phyloP scores from a whole-genome alignment of 2,888 invertebrate genomes.

The Cryptocephalus moraei region DNA sequence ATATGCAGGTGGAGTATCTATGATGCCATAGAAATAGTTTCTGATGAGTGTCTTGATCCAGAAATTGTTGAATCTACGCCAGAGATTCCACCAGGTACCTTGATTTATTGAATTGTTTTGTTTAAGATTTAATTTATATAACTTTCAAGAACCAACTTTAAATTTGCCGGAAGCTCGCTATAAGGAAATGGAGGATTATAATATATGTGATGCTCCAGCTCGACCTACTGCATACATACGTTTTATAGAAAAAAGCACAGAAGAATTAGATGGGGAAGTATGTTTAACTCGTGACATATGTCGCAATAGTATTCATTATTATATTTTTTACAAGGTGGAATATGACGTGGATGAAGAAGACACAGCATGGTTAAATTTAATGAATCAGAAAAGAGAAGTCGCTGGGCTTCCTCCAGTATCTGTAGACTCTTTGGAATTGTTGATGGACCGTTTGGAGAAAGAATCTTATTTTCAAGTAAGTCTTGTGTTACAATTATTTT shows the following conservation, averaged over 20 bases:
- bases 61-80: constrained; percentile 39
- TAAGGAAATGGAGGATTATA: constrained; percentile 64
- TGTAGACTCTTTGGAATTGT: constrained; percentile 82
- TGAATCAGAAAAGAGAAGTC: constrained; percentile 73
- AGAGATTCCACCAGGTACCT: constrained; percentile 30
- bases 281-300: neutral
- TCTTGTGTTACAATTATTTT: too few relatives aligned
- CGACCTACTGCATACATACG: constrained; percentile 84
- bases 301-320: neutral
- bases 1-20: constrained; percentile 41
- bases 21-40: constrained; percentile 58
- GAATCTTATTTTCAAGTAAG: constrained; percentile 86
- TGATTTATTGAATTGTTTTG: neutral
- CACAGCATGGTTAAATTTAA: constrained; percentile 82
- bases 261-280: constrained; percentile 82
- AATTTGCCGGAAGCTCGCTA: constrained; percentile 62
- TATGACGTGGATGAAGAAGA: constrained; percentile 99
- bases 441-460: constrained; percentile 97
- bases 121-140: neutral
- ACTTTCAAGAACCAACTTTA: constrained; percentile 33
- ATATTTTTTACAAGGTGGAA: constrained; percentile 47
- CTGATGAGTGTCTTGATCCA: constrained; percentile 46
- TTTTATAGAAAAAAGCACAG: constrained; percentile 88
- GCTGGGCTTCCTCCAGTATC: constrained; percentile 66
- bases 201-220: constrained; percentile 72